These are phyloP conservation scores for Rhagonycha fulva DNA, from an alignment of 2,888 invertebrate genomes.

Conservation along the genomic window DNA sequence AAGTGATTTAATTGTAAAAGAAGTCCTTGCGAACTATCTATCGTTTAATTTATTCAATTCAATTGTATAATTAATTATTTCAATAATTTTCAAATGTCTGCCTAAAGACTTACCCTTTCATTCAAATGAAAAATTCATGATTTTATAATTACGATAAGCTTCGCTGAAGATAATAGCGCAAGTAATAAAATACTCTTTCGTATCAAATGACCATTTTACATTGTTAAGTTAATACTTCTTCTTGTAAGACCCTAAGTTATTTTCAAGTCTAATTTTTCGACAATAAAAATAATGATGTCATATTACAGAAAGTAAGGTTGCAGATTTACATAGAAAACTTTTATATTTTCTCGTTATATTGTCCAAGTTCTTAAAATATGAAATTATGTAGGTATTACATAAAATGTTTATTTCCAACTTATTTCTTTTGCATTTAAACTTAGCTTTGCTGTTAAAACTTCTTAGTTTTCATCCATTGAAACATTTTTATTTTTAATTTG, in stretches of 20 bases:
- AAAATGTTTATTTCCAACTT: too few species aligned
- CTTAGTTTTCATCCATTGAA: too few species aligned
- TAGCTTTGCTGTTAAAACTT: too few species aligned
- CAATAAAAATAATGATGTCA: neutral
- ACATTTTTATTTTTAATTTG: too few species aligned
- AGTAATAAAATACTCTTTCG: constrained; percentile 25
- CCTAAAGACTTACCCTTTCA: neutral
- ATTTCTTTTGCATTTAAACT: too few species aligned
- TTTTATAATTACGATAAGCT: constrained; percentile 13
- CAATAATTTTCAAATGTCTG: neutral
- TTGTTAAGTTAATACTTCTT: neutral
- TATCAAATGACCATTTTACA: constrained; percentile 20
- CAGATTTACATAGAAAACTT: neutral
- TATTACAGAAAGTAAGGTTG: neutral
- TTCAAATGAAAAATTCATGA: neutral
- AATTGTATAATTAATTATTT: neutral
- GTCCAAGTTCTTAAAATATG: neutral
- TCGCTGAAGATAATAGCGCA: constrained; percentile 19
- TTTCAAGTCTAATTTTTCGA: neutral
- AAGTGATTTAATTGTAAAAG: constrained; percentile 1
- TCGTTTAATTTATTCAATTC: constrained; percentile 18
- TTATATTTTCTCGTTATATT: neutral
- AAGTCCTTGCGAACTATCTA: neutral
- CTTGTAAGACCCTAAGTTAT: neutral
- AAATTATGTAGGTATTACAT: too few species aligned